Percentiles rank a stretch among this genome's conserved stretches.
phyloP scores from a whole-genome alignment of 2,888 invertebrate species.

The Epirrhoe alternata region DNA sequence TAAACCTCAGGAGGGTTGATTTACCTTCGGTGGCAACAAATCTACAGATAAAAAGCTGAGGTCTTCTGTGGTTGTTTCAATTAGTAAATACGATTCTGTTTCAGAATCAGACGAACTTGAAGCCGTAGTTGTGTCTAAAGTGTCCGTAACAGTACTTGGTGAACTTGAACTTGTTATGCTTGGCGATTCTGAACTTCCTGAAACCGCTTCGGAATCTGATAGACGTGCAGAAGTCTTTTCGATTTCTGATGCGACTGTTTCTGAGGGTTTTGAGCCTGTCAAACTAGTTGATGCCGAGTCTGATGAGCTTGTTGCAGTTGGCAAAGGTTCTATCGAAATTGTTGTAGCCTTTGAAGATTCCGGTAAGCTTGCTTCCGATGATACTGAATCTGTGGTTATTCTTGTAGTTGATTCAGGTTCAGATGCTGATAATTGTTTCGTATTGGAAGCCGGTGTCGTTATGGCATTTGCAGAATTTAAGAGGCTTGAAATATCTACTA shows the following conservation, averaged over 20 bases:
- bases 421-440: not conserved
- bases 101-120: conserved; percentile 2
- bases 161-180: conserved; percentile 1
- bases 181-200: not conserved
- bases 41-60: conserved; percentile 40
- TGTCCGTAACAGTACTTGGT: not conserved
- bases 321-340: not conserved
- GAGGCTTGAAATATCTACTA: not conserved
- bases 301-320: conserved; percentile 4
- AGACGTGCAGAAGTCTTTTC: not conserved
- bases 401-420: not conserved
- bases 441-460: not conserved
- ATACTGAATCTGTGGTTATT: not conserved
- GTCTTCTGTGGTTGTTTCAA: conserved; percentile 27
- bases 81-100: conserved; percentile 1
- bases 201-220: not conserved
- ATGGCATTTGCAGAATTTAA: not conserved
- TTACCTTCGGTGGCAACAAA: conserved; percentile 61
- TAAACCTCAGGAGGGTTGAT: conserved; percentile 2
- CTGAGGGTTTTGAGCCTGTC: not conserved
- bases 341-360: not conserved
- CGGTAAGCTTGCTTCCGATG: not conserved
- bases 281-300: not conserved
- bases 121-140: not conserved
- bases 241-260: not conserved